Evolutionary conservation across 2,888 invertebrate species (phyloP).

Genomic region (Drosophila acutilabella): DNA sequence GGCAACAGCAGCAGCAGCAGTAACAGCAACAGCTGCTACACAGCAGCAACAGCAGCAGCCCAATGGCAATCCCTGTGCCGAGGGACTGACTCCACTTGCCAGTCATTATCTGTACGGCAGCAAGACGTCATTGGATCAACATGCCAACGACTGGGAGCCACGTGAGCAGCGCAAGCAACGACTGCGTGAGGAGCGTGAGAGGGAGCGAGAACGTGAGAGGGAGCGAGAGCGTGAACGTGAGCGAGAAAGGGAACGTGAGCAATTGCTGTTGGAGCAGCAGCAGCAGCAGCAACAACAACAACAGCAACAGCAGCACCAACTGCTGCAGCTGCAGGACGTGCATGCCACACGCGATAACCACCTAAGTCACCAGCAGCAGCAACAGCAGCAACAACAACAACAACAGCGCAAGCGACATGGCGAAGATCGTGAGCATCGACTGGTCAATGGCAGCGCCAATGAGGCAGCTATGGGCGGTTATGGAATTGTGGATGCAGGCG

Average conservation of each 20-base stretch:
- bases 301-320: slow-evolving; percentile 30
- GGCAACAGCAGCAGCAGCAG: slow-evolving; percentile 32
- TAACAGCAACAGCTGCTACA: slow-evolving; percentile 35
- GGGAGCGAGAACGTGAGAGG: slow-evolving; percentile 60
- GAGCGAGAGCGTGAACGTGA: slow-evolving; percentile 45
- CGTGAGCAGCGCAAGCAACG: slow-evolving; percentile 73
- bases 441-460: slow-evolving; percentile 80
- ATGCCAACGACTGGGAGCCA: slow-evolving; percentile 71
- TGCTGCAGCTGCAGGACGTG: slow-evolving; percentile 48
- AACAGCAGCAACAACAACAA: slow-evolving; percentile 43
- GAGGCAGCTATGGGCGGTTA: slow-evolving; percentile 40
- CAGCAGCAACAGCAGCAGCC: slow-evolving; percentile 35
- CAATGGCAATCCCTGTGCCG: slow-evolving; percentile 65
- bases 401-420: slow-evolving; percentile 54
- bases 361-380: slow-evolving; percentile 46
- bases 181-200: slow-evolving; percentile 69
- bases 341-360: slow-evolving; percentile 46
- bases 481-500: slow-evolving; percentile 85
- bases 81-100: slow-evolving; percentile 76
- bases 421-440: slow-evolving; percentile 90
- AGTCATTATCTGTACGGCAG: slow-evolving; percentile 80
- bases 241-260: slow-evolving; percentile 39
- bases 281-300: slow-evolving; percentile 50
- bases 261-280: slow-evolving; percentile 55
- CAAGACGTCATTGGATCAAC: slow-evolving; percentile 76